Conservation (phyloP, 2,888 invertebrate species). For the Dendrolimus houi region DNA sequence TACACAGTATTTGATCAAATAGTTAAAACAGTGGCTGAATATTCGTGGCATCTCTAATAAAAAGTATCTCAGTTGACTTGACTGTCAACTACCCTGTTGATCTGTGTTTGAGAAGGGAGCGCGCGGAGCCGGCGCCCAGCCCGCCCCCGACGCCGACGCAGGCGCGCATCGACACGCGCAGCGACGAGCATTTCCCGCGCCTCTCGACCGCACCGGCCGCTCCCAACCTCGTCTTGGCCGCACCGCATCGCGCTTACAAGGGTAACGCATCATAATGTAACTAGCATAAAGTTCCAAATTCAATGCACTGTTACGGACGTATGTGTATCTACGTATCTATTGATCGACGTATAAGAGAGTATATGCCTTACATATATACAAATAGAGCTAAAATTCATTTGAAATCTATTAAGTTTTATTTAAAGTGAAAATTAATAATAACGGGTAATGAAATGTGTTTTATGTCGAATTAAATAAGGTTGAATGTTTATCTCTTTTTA, state of each 20-base stretch:
- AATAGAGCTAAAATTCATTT: too few relatives aligned
- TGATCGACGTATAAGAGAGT: not conserved
- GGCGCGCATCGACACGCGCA: conserved; percentile 70
- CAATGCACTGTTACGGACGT: not conserved
- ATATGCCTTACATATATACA: not conserved
- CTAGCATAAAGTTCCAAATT: not conserved
- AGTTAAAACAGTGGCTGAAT: too few relatives aligned
- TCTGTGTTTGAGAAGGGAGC: conserved; percentile 4
- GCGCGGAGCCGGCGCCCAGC: conserved; percentile 11
- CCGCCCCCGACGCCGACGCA: conserved; percentile 17
- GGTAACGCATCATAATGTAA: conserved; percentile 19
- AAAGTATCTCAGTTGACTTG: too few relatives aligned
- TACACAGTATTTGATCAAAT: too few relatives aligned
- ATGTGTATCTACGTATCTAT: too few relatives aligned
- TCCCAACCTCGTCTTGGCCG: conserved; percentile 25
- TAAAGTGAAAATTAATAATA: too few relatives aligned
- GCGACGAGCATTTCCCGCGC: conserved; percentile 69
- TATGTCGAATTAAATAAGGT: too few relatives aligned
- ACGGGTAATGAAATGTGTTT: too few relatives aligned
- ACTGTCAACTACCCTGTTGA: too few relatives aligned
- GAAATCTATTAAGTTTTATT: too few relatives aligned
- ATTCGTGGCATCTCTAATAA: too few relatives aligned
- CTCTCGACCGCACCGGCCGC: conserved; percentile 47
- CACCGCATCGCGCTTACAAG: conserved; percentile 34
- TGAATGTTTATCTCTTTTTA: too few relatives aligned